phyloP scores from a whole-genome alignment of 2,113 vertebrate species.

The Epinephelus moara region DNA sequence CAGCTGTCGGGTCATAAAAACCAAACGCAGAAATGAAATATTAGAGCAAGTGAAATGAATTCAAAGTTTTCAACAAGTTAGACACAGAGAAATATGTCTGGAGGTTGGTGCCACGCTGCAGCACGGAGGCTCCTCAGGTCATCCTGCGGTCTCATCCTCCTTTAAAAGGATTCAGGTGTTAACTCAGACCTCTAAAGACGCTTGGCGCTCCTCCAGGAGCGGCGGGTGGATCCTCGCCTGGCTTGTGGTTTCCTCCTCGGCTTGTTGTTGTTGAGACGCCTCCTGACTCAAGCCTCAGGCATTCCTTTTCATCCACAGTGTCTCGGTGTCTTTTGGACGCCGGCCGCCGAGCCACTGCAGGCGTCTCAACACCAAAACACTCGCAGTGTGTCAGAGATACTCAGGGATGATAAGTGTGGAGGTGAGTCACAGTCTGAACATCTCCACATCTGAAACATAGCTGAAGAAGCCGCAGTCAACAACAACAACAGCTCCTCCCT shows the following conservation, averaged over 20 bases:
- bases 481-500: conserved; percentile 28
- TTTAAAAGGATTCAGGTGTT: too few species aligned
- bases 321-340: neutral
- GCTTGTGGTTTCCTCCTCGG: neutral
- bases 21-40: too few species aligned
- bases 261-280: neutral
- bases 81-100: too few species aligned
- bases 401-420: neutral
- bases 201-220: too few species aligned
- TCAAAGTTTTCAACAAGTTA: too few species aligned
- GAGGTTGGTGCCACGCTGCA: too few species aligned
- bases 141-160: too few species aligned
- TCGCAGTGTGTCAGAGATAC: neutral
- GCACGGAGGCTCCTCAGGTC: too few species aligned
- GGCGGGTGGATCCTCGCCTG: neutral
- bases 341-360: neutral
- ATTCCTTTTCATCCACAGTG: neutral
- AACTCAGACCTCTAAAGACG: too few species aligned
- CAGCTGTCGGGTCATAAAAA: too few species aligned
- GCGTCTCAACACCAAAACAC: neutral
- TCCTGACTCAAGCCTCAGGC: conserved; percentile 37
- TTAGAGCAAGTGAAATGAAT: too few species aligned
- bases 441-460: conserved; percentile 36
- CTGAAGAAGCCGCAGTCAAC: neutral
- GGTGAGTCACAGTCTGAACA: conserved; percentile 38